Evolutionary conservation across 37 sponge, comb jelly and placozoan genomes (phyloP).

Genomic region (Geodia barretti): DNA sequence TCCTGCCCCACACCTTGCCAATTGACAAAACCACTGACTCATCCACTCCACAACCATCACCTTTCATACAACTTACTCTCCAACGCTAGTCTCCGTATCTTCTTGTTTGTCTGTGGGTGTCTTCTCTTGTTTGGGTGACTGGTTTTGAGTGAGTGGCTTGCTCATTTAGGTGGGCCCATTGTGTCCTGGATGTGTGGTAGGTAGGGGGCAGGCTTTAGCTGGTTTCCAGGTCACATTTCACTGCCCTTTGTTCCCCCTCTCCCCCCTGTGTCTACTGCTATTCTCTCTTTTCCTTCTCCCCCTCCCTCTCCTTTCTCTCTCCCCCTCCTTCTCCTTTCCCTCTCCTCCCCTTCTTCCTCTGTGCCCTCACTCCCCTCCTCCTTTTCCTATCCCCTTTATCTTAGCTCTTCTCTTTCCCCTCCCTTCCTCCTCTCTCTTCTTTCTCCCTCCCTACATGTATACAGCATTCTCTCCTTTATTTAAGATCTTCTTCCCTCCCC

Average conservation of each 20-base stretch:
- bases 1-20: no score
- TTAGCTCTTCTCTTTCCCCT: background rate
- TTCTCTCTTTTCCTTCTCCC: background rate
- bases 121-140: no score
- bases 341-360: background rate
- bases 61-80: no score
- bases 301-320: background rate
- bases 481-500: background rate
- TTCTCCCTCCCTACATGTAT: background rate
- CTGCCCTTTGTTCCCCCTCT: no score
- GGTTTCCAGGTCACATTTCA: no score
- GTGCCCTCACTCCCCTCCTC: background rate
- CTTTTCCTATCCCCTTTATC: background rate
- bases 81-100: no score
- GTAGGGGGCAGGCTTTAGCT: no score
- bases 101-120: no score
- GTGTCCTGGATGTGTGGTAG: background rate
- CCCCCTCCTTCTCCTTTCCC: background rate
- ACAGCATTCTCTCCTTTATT: background rate
- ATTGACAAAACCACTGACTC: no score
- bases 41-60: no score
- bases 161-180: background rate
- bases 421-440: constrained; percentile 1
- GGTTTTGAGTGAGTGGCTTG: no score
- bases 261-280: no score